These are phyloP conservation scores for Nycticryphes semicollaris DNA, from an alignment of 2,113 vertebrate species.

Conservation along the genomic window DNA sequence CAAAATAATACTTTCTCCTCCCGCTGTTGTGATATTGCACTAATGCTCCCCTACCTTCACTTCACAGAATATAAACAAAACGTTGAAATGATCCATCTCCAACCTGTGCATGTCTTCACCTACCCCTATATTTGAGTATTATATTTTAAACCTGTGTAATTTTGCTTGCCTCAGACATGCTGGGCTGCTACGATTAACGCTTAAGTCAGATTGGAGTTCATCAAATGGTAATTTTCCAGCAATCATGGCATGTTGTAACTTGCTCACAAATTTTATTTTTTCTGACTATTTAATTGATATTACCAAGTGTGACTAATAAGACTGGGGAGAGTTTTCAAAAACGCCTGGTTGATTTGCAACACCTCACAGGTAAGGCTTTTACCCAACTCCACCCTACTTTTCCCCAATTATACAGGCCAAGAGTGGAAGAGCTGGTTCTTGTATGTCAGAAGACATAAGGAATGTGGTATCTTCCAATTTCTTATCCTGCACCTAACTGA, in stretches of 20 bases:
- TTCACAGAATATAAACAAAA: conserved; percentile 1
- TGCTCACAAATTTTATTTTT: background rate
- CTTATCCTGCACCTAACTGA: background rate
- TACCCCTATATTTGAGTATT: background rate
- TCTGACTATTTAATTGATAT: background rate
- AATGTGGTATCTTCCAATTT: background rate
- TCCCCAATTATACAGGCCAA: background rate
- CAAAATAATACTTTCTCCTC: background rate
- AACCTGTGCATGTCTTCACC: background rate
- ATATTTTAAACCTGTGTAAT: background rate
- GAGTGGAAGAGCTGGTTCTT: background rate
- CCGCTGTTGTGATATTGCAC: background rate
- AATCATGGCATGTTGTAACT: background rate
- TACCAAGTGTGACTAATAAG: background rate
- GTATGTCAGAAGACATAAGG: background rate
- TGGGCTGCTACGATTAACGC: background rate
- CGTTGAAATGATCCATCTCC: background rate
- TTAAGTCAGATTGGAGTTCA: background rate
- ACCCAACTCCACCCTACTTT: fast-evolving
- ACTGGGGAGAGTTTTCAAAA: background rate
- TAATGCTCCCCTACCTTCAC: background rate
- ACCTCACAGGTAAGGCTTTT: background rate
- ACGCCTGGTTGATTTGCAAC: background rate
- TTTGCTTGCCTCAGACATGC: background rate
- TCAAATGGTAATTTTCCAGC: background rate